Base-by-base conservation (phyloP, 2,888 invertebrate species). In the Zeuzera pyrina region DNA sequence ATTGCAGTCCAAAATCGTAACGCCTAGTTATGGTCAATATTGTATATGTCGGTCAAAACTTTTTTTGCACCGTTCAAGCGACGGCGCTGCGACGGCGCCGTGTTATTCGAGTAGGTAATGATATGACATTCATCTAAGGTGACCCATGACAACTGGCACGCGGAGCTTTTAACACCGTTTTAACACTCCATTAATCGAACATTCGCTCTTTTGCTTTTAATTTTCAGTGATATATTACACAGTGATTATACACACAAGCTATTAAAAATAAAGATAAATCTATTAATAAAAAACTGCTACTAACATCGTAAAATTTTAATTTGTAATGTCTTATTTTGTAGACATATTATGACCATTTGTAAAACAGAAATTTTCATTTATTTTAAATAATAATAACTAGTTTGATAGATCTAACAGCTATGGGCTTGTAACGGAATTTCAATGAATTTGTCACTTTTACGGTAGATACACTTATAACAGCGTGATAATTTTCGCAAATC, bases 101-200 rank as follows among this genome's bases (percentile, higher is more conserved):
- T n/a, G 14, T 12, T 25, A 25, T 24, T 25, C 15, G 15, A 31
- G 12, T 21, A 16, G 11, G 25, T 31, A 31, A 31, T 16, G 31
- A 27, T 27, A 27, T 15, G 26, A 12, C 14, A 16, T 19, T 16
- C 5, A 15, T 28, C 29, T 36, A n/a, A n/a, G n/a, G n/a, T n/a
- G 42, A 43, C 45, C 43, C 30, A 40, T 41, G 39, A 38, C 33
- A 36, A 35, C 36, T 19, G 24, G 34, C 39, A 31, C 43, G 49
- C 43, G 34, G 42, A 15, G 19, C 29, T 46, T 50, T 55, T 52
- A 59, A 52, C 60, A 58, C 53, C 38, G 39, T 43, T 57, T 61
- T 56, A 56, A 61, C 64, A 52, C 52, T 33, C 6, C 24, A 4
- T 24, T 13, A n/a, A 31, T 6, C 8, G n/a, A n/a, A n/a, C n/a